phyloP scores from a whole-genome alignment of 2,113 vertebrate genomes.

The Petromus typicus region DNA sequence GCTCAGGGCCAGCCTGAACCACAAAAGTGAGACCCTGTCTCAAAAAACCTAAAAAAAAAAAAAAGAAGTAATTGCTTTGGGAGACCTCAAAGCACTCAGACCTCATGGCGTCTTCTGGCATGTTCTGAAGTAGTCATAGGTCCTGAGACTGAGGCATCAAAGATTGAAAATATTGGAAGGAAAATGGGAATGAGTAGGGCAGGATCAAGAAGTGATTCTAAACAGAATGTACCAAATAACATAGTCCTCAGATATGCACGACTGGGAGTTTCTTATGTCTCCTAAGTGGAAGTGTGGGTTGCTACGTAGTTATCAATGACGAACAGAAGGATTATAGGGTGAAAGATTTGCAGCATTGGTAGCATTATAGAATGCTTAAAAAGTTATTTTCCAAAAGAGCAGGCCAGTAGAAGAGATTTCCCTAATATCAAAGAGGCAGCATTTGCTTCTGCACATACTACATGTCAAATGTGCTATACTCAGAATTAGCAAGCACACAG shows the following conservation, averaged over 20 bases:
- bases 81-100: conserved; percentile 71
- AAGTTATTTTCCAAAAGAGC: neutral
- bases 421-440: fast-evolving
- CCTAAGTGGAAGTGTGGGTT: neutral
- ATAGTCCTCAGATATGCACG: neutral
- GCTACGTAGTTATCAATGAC: neutral
- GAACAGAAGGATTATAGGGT: neutral
- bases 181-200: neutral
- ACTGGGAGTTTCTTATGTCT: neutral
- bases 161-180: neutral
- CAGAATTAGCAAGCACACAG: neutral
- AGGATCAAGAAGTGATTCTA: neutral
- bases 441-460: neutral
- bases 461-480: neutral
- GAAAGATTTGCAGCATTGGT: neutral
- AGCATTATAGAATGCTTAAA: neutral
- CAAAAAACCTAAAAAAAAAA: too few species aligned
- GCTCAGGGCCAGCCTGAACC: too few species aligned
- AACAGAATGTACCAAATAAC: neutral
- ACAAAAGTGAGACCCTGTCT: too few species aligned
- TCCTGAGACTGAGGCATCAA: neutral
- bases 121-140: conserved; percentile 46
- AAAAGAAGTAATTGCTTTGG: too few species aligned
- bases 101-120: conserved; percentile 55
- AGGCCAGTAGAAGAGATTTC: neutral